Evolutionary conservation across 2,113 vertebrate species (phyloP), one percentile per base, ranked within the genome.

Genomic region (Myiagra hebetior): DNA sequence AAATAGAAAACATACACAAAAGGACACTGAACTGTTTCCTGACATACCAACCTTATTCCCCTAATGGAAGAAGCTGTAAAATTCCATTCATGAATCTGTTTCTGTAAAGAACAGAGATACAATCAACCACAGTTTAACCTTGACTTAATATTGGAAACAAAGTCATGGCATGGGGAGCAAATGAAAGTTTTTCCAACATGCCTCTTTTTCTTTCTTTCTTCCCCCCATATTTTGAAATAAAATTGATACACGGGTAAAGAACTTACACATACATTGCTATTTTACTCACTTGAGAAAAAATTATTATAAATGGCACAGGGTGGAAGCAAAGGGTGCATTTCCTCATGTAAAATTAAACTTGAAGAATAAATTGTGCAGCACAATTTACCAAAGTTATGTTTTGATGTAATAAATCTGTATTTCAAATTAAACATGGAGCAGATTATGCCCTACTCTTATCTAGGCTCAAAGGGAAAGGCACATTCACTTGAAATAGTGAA

Each of bases 81-180:
- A 98, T 99, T 99, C 99, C 99, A 99, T 93, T 99, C 99, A 7
- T 99, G 98, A 91, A 99, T 99, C 76, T 99, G 98, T 95, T 99
- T 99, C 99, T 99, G 98, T 79, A 96, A 97, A 67, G 64, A 96
- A 85, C 33, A 96, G 33, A 89, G 24, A 83, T 69, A 91, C 55
- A 67, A 80, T 76, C 30, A 91, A 39, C 8, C 10, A 60, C 8
- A 85, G 15, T 68, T 73, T 68, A 84, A 87, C 18, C 9, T 50
- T 82, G 75, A 85, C 11, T 90, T 92, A 28, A 27, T 74, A 75
- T 24, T 89, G 68, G 83, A 96, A 85, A 70, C 46, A 57, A 89
- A 82, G 52, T 62, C 59, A 77, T 20, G 80, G 24, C 8, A 73
- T 9, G 14, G 17, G 41, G 67, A 87, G 28, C 16, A 93, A 93